A percentile compares a stretch with the other conserved stretches of the same genome.
phyloP scores from a whole-genome alignment of 2,797 vertebrate genomes.

The Acestrorhynchus altus region DNA sequence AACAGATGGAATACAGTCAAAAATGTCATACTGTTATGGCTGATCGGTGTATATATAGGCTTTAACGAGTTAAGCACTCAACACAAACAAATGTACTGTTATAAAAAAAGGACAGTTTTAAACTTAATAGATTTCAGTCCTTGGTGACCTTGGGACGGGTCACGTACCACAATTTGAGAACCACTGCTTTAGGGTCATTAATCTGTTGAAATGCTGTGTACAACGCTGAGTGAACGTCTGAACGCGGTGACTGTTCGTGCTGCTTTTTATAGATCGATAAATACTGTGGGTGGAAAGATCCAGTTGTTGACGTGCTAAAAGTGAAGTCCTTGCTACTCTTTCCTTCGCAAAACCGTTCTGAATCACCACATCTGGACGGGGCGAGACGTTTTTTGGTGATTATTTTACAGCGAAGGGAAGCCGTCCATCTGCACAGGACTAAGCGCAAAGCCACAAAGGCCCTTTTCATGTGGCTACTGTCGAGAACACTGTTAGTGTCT shows the following conservation, averaged over 20 bases:
- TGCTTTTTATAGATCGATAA: background rate
- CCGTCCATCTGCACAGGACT: conserved; percentile 77
- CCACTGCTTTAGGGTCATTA: background rate
- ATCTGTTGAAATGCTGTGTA: background rate
- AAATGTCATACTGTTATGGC: too few species aligned
- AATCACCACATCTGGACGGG: conserved; percentile 76
- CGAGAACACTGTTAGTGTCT: conserved; percentile 70
- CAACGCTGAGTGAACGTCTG: background rate
- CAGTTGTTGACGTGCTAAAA: conserved; percentile 2
- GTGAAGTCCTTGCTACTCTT: conserved; percentile 8
- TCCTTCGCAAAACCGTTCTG: conserved; percentile 41
- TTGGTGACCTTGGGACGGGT: too few species aligned
- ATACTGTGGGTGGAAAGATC: background rate
- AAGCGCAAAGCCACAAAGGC: conserved; percentile 78
- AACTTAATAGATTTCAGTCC: too few species aligned
- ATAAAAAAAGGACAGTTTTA: too few species aligned
- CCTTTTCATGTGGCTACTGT: conserved; percentile 84
- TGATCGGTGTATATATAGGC: too few species aligned
- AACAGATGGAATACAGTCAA: too few species aligned
- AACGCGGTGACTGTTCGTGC: background rate
- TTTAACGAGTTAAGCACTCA: too few species aligned
- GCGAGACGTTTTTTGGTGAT: conserved; percentile 67
- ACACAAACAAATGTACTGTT: background rate
- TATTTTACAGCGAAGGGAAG: conserved; percentile 77
- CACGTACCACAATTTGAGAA: too few species aligned